Evolutionary conservation across 2,888 invertebrate species (phyloP).

Genomic region (Beris chalybata): DNA sequence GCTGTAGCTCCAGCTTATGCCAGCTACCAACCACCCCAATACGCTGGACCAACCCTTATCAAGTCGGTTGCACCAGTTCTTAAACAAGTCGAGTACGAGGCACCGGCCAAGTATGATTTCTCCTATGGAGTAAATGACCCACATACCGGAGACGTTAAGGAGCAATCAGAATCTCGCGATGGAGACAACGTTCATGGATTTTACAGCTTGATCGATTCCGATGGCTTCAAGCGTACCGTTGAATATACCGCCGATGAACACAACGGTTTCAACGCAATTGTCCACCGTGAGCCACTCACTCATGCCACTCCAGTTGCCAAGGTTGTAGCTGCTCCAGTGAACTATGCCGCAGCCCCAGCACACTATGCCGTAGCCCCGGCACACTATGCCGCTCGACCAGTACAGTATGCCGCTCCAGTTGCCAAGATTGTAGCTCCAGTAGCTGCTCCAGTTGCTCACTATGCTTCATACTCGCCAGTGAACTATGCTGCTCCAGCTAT

Average conservation of each 20-base stretch:
- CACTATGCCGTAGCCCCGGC: conserved; percentile 1
- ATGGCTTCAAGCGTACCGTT: conserved; percentile 60
- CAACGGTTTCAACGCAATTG: conserved; percentile 62
- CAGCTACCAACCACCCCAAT: not conserved
- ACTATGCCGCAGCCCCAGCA: not conserved
- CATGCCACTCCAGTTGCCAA: conserved; percentile 41
- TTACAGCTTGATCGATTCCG: conserved; percentile 60
- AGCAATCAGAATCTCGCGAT: conserved; percentile 58
- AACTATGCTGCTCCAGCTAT: not conserved
- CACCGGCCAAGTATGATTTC: conserved; percentile 56
- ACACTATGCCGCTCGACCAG: not conserved
- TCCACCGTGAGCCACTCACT: conserved; percentile 57
- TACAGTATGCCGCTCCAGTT: conserved; percentile 13
- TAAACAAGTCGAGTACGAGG: conserved; percentile 36
- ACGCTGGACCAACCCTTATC: too few species aligned
- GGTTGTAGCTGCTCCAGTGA: conserved; percentile 36
- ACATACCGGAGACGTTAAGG: conserved; percentile 59
- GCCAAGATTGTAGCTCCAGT: not conserved
- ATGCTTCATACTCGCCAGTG: conserved; percentile 1
- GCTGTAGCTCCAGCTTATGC: not conserved
- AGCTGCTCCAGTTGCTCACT: not conserved
- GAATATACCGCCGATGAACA: conserved; percentile 61
- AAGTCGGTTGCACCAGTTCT: conserved; percentile 11
- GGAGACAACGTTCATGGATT: conserved; percentile 60
- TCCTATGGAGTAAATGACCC: conserved; percentile 59